These are phyloP conservation scores for Macrobrachium rosenbergii DNA, from an alignment of 1,140 invertebrate genomes.

Conservation along the genomic window DNA sequence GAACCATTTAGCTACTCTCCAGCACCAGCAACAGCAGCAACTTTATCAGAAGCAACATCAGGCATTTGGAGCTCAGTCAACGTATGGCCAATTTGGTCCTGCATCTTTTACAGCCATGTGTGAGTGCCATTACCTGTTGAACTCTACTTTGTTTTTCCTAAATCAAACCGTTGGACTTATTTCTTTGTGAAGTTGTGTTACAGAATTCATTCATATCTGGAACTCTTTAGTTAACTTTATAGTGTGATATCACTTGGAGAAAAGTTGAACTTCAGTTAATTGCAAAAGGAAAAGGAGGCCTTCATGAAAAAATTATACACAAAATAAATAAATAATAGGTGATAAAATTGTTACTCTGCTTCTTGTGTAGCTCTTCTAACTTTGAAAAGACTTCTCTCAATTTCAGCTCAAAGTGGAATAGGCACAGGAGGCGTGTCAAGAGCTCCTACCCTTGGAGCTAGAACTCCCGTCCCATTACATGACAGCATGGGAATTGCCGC, in stretches of 20 bases:
- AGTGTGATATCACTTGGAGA: no score
- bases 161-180: not conserved
- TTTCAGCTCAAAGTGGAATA: slow-evolving; percentile 33
- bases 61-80: slow-evolving; percentile 26
- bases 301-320: no score
- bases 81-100: slow-evolving; percentile 41
- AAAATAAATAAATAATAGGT: no score
- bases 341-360: not conserved
- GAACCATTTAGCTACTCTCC: slow-evolving; percentile 27
- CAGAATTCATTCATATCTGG: not conserved
- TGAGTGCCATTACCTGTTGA: not conserved
- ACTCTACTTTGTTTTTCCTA: not conserved
- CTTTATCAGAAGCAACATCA: slow-evolving; percentile 31
- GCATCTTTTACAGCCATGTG: slow-evolving; percentile 50
- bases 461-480: slow-evolving; percentile 41
- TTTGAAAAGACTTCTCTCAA: not conserved
- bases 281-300: no score
- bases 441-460: slow-evolving; percentile 49
- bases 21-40: slow-evolving; percentile 44
- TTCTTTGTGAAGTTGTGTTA: not conserved
- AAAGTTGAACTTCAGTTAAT: no score
- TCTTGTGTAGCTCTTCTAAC: not conserved
- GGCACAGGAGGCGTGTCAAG: slow-evolving; percentile 25
- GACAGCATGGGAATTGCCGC: slow-evolving; percentile 37
- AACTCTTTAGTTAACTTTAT: no score